These are phyloP conservation scores for Betta splendens DNA, from an alignment of 2,797 vertebrate species.

Conservation along the genomic window DNA sequence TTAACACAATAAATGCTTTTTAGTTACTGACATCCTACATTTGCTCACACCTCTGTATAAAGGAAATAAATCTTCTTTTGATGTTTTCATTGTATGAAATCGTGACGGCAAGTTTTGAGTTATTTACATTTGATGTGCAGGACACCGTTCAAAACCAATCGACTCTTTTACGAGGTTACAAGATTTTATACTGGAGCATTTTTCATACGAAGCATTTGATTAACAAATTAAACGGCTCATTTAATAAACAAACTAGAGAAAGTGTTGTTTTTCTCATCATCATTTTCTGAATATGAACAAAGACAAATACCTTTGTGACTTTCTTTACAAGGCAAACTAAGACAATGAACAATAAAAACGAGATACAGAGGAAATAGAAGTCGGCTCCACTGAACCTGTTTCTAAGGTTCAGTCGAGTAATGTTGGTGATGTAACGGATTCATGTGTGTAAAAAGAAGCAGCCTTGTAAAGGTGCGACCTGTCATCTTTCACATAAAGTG, in stretches of 20 bases:
- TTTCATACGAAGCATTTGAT: background rate
- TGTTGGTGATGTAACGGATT: too few species aligned
- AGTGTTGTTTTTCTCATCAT: constrained; percentile 10
- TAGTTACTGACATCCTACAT: too few species aligned
- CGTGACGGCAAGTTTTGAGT: background rate
- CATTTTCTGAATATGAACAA: background rate
- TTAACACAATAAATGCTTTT: background rate
- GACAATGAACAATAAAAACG: background rate
- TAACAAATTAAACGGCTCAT: constrained; percentile 7
- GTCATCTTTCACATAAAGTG: constrained; percentile 11
- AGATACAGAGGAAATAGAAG: too few species aligned
- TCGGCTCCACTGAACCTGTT: too few species aligned
- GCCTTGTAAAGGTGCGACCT: constrained; percentile 3
- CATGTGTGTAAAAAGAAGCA: too few species aligned
- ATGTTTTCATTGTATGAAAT: too few species aligned
- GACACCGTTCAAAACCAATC: too few species aligned
- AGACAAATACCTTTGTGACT: background rate
- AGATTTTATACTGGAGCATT: background rate
- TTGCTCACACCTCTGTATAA: too few species aligned
- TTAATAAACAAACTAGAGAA: background rate
- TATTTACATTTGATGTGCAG: background rate
- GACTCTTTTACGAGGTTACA: too few species aligned
- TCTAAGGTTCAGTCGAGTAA: background rate
- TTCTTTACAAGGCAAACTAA: background rate
- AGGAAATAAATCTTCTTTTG: too few species aligned